Percentiles rank a stretch among this genome's conserved stretches.
Conservation (phyloP, 2,113 vertebrate species). For the Panthera tigris region DNA sequence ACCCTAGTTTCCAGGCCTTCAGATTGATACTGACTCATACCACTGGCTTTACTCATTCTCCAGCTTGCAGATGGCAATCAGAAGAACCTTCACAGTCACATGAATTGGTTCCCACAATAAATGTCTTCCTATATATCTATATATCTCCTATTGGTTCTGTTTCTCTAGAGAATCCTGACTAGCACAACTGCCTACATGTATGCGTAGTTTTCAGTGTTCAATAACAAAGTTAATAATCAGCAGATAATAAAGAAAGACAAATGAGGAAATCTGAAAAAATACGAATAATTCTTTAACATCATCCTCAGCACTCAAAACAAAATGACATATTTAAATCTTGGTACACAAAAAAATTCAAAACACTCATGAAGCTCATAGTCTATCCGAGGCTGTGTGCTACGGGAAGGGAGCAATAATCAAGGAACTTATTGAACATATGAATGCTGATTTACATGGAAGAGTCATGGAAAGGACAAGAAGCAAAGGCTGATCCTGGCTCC, state of each 20-base stretch:
- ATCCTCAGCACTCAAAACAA: neutral
- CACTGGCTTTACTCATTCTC: neutral
- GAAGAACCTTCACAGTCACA: neutral
- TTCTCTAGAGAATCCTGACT: neutral
- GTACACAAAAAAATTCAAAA: conserved; percentile 8
- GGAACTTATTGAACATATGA: neutral
- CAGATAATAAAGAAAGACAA: neutral
- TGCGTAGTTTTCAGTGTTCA: neutral
- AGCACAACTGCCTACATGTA: neutral
- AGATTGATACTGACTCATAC: neutral
- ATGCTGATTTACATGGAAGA: neutral
- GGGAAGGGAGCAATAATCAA: neutral
- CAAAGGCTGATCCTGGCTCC: neutral
- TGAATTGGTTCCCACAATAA: neutral
- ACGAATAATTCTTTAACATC: neutral
- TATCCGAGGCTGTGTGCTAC: neutral
- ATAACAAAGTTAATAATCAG: neutral
- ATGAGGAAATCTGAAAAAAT: neutral
- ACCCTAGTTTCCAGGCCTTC: neutral
- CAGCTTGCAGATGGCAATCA: neutral
- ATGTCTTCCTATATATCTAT: neutral
- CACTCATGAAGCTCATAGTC: neutral
- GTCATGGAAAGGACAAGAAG: neutral
- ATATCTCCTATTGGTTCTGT: neutral
- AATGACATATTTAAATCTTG: neutral